These are phyloP conservation scores for Myzus persicae DNA, from an alignment of 1,140 invertebrate genomes.

Conservation along the genomic window DNA sequence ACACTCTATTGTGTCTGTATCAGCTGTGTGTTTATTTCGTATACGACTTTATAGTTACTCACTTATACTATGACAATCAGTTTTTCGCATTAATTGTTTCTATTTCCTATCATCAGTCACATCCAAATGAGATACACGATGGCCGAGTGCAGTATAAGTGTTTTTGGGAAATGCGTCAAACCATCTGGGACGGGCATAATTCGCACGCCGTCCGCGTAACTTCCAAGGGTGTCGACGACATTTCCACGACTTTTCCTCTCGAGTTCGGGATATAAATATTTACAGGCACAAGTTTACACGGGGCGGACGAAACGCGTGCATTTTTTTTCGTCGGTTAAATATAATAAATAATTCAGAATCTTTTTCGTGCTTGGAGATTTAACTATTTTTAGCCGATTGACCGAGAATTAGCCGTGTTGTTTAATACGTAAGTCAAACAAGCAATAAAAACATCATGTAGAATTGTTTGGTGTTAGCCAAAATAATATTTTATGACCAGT, in stretches of 20 bases:
- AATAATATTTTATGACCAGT: too few species aligned
- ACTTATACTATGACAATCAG: background rate
- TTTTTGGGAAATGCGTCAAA: background rate
- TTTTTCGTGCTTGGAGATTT: too few species aligned
- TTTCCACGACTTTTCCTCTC: background rate
- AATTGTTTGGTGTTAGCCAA: too few species aligned
- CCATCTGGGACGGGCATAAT: background rate
- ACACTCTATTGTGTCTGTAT: background rate
- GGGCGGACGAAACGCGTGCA: background rate
- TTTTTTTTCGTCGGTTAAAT: background rate
- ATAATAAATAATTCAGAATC: background rate
- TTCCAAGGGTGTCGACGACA: background rate
- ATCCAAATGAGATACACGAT: background rate
- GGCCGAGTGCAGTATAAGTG: too few species aligned
- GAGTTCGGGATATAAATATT: background rate
- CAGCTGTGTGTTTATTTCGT: background rate
- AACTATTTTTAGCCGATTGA: too few species aligned
- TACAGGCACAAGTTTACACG: background rate
- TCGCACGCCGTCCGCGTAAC: background rate
- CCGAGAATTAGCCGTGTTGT: too few species aligned
- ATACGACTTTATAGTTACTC: background rate
- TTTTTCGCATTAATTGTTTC: background rate
- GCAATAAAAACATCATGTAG: too few species aligned
- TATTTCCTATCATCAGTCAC: background rate
- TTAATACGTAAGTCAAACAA: too few species aligned